Evolutionary conservation across 2,797 vertebrate genomes (phyloP).

Genomic region (Sphenodon punctatus): DNA sequence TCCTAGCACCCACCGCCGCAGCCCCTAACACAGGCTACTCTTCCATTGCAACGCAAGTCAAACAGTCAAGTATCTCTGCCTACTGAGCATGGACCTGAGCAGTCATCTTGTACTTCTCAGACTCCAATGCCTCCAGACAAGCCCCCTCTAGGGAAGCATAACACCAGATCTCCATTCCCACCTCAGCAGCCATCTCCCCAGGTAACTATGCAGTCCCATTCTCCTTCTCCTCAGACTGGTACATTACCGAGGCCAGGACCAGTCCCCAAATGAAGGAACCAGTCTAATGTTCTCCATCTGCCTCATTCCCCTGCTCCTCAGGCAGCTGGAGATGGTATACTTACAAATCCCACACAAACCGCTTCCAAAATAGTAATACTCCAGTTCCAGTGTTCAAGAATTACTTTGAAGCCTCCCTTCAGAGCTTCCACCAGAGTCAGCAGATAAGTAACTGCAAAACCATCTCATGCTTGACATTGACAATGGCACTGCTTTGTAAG

Average conservation of each 20-base stretch:
- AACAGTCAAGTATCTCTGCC: constrained; percentile 25
- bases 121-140: constrained; percentile 90
- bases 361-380: constrained; percentile 87
- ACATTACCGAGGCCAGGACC: constrained; percentile 87
- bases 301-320: constrained; percentile 82
- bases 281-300: constrained; percentile 90
- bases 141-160: constrained; percentile 79
- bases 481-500: constrained; percentile 90
- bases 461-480: constrained; percentile 82
- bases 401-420: constrained; percentile 75
- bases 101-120: constrained; percentile 74
- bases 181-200: constrained; percentile 16
- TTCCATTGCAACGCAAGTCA: constrained; percentile 65
- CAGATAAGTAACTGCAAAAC: constrained; percentile 73
- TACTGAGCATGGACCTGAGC: constrained; percentile 73
- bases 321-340: constrained; percentile 37
- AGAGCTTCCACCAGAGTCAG: constrained; percentile 78
- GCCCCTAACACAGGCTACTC: constrained; percentile 83
- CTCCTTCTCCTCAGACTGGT: constrained; percentile 76
- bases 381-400: constrained; percentile 79
- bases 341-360: constrained; percentile 70
- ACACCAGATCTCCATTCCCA: neutral
- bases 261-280: constrained; percentile 91
- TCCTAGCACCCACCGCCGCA: constrained; percentile 91
- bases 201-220: constrained; percentile 54